phyloP scores from a whole-genome alignment of 2,797 vertebrate species.

The Agapornis canus region DNA sequence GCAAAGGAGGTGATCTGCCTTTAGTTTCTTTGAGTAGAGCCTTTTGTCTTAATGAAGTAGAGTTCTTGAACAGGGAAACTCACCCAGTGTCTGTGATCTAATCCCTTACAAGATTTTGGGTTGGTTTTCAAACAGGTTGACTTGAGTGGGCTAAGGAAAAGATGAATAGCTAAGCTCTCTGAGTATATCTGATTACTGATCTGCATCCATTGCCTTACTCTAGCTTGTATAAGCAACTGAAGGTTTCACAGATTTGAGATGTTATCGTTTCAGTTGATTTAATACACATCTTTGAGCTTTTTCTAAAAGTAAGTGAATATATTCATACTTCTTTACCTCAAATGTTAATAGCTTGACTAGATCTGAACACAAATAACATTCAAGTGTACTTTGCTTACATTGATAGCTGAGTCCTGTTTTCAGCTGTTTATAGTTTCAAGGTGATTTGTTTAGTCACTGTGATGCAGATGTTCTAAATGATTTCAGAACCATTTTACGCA shows the following conservation, averaged over 20 bases:
- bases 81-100: fast-evolving
- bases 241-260: background rate
- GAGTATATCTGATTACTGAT: background rate
- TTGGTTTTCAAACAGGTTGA: background rate
- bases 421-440: background rate
- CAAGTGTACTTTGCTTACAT: background rate
- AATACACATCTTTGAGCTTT: background rate
- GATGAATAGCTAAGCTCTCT: background rate
- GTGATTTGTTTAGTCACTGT: background rate
- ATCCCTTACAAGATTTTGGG: background rate
- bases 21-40: background rate
- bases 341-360: background rate
- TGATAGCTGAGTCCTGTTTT: background rate
- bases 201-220: background rate
- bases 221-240: background rate
- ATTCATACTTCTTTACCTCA: background rate
- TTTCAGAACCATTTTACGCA: background rate
- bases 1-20: background rate
- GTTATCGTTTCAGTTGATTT: background rate
- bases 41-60: background rate
- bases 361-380: background rate
- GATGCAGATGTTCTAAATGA: background rate
- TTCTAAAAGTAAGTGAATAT: background rate
- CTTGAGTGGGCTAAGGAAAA: background rate
- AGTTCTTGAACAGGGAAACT: background rate